Percentiles rank a stretch among this genome's conserved stretches.
These are phyloP conservation scores for Thunnus maccoyii DNA, from an alignment of 2,113 vertebrate species.

Conservation along the genomic window DNA sequence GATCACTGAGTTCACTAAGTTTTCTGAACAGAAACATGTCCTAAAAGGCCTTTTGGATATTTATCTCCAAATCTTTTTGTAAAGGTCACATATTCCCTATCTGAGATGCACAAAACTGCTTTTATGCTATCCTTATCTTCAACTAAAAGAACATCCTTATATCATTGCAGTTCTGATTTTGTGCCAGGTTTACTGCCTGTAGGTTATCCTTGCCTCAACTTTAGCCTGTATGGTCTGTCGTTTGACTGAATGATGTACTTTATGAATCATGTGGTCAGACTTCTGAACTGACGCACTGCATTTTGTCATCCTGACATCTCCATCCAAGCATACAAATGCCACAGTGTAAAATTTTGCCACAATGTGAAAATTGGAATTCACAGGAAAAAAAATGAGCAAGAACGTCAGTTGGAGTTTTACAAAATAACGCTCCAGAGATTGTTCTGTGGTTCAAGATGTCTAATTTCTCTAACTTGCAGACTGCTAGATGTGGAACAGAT, in stretches of 20 bases:
- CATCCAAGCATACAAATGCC: conserved; percentile 61
- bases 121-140: conserved; percentile 26
- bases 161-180: conserved; percentile 43
- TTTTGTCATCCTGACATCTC: conserved; percentile 72
- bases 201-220: conserved; percentile 45
- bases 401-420: neutral
- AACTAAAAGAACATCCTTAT: conserved; percentile 48
- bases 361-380: conserved; percentile 33
- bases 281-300: conserved; percentile 44
- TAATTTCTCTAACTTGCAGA: conserved; percentile 17
- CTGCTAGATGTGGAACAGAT: conserved; percentile 29
- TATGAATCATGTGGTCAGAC: conserved; percentile 65
- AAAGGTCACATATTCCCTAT: conserved; percentile 61
- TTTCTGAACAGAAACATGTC: neutral
- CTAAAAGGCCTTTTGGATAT: conserved; percentile 2
- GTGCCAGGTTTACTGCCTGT: conserved; percentile 24
- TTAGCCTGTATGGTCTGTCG: conserved; percentile 13
- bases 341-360: conserved; percentile 27
- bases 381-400: neutral
- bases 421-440: conserved; percentile 1
- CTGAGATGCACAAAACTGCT: conserved; percentile 18
- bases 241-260: conserved; percentile 61
- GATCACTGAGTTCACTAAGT: neutral
- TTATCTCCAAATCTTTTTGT: conserved; percentile 24
- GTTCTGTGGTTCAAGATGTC: neutral